A percentile compares a stretch with the other conserved stretches of the same genome.
These are phyloP conservation scores for Synanthedon andrenaeformis DNA, from an alignment of 2,888 invertebrate species.

Conservation along the genomic window DNA sequence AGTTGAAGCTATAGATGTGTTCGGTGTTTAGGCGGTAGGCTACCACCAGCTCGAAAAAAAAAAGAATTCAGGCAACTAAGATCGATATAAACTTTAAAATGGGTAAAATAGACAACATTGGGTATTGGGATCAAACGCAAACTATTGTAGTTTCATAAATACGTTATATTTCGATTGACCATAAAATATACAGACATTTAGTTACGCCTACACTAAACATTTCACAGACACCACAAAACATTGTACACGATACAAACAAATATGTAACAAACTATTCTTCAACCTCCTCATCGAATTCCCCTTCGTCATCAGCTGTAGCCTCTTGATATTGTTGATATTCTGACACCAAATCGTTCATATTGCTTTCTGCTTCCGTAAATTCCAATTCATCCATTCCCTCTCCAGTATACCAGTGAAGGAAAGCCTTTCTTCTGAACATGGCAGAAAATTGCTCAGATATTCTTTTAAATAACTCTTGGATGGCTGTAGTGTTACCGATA, in stretches of 20 bases:
- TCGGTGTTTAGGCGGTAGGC: no score
- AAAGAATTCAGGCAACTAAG: no score
- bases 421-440: constrained; percentile 90
- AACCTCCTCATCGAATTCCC: constrained; percentile 79
- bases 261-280: constrained; percentile 14
- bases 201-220: constrained; percentile 1
- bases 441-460: constrained; percentile 82
- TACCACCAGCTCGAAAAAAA: no score
- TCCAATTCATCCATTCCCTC: constrained; percentile 94
- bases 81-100: no score
- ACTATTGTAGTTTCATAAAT: background rate
- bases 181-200: background rate
- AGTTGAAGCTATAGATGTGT: no score
- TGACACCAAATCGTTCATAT: constrained; percentile 86
- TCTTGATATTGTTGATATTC: constrained; percentile 89
- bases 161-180: background rate
- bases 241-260: background rate
- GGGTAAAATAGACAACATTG: no score
- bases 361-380: constrained; percentile 89
- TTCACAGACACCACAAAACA: background rate
- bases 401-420: constrained; percentile 92
- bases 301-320: constrained; percentile 83
- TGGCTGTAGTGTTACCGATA: constrained; percentile 80
- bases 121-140: no score
- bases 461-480: constrained; percentile 82